phyloP scores from a whole-genome alignment of 2,113 vertebrate genomes.

The Percopsis transmontana region DNA sequence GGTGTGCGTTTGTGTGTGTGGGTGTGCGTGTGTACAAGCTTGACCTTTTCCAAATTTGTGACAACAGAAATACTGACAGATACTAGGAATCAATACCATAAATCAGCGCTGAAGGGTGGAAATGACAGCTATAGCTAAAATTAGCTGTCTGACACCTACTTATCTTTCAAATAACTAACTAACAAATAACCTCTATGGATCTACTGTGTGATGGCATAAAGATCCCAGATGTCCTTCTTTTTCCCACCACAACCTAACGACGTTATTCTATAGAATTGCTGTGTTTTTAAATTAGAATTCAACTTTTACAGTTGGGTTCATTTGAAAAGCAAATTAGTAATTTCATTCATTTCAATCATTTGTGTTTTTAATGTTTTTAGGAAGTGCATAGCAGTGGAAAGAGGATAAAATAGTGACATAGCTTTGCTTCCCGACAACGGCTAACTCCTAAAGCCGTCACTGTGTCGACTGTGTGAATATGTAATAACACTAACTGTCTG shows the following conservation, averaged over 20 bases:
- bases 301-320: no score
- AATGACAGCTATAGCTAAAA: slow-evolving; percentile 73
- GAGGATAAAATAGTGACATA: no score
- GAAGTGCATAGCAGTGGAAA: no score
- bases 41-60: slow-evolving; percentile 77
- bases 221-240: slow-evolving; percentile 20
- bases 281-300: no score
- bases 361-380: no score
- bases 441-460: no score
- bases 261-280: background rate
- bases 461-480: no score
- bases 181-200: slow-evolving; percentile 48
- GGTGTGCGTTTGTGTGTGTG: slow-evolving; percentile 1
- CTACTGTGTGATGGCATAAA: background rate
- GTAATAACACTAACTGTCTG: no score
- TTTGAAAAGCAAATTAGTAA: no score
- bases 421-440: no score
- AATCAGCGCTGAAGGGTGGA: slow-evolving; percentile 72
- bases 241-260: slow-evolving; percentile 12
- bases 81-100: slow-evolving; percentile 74
- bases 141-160: slow-evolving; percentile 47
- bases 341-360: no score
- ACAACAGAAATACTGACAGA: slow-evolving; percentile 63
- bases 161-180: slow-evolving; percentile 37
- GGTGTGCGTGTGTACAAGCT: slow-evolving; percentile 28